phyloP scores from a whole-genome alignment of 2,113 vertebrate species.

The Sus scrofa region T2T-Sscrofa CM000824.6:102256001-102256500 shows the following conservation, averaged over 20 bases:
- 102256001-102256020: too few species aligned
- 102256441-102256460: constrained; percentile 22
- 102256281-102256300: neutral
- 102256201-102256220: constrained; percentile 37
- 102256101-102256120: neutral
- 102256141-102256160: neutral
- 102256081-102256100: too few species aligned
- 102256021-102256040: too few species aligned
- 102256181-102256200: neutral
- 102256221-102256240: neutral
- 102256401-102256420: constrained; percentile 23
- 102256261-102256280: neutral
- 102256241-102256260: constrained; percentile 19
- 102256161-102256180: constrained; percentile 25
- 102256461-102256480: neutral
- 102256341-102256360: neutral
- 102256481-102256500: constrained; percentile 28
- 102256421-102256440: neutral
- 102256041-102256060: too few species aligned
- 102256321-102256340: neutral
- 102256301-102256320: constrained; percentile 16
- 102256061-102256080: too few species aligned
- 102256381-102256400: neutral
- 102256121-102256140: neutral
- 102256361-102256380: neutral